phyloP scores from a whole-genome alignment of 2,888 invertebrate genomes.

The Stenoptilia bipunctidactyla region DNA sequence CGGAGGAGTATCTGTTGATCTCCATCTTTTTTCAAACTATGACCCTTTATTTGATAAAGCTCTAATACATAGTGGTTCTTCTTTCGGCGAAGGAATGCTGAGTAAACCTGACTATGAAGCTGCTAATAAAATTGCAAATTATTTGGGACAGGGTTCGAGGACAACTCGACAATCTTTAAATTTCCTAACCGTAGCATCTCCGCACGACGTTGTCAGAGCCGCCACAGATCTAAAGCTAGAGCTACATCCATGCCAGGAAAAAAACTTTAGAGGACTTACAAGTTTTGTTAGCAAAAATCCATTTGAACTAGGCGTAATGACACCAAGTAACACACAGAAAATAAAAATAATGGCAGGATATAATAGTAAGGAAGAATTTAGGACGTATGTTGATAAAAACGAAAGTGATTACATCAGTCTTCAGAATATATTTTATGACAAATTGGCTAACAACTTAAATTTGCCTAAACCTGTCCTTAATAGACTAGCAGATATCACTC shows the following conservation, averaged over 20 bases:
- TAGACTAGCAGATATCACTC: no score
- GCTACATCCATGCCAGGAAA: slow-evolving; percentile 28
- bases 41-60: slow-evolving; percentile 32
- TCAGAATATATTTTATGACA: slow-evolving; percentile 13
- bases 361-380: slow-evolving; percentile 30
- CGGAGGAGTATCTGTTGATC: slow-evolving; percentile 36
- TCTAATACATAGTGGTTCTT: slow-evolving; percentile 36
- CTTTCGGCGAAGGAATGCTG: slow-evolving; percentile 22
- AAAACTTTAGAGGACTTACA: slow-evolving; percentile 19
- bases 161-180: slow-evolving; percentile 23
- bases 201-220: slow-evolving; percentile 26
- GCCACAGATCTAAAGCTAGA: slow-evolving; percentile 17
- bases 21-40: slow-evolving; percentile 29
- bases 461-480: slow-evolving; percentile 16
- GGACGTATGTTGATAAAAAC: slow-evolving; percentile 17
- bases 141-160: slow-evolving; percentile 23
- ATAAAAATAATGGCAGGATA: slow-evolving; percentile 29
- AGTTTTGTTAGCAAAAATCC: slow-evolving; percentile 22
- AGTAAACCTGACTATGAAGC: slow-evolving; percentile 22
- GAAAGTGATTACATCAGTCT: slow-evolving; percentile 18
- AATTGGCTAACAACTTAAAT: slow-evolving; percentile 16
- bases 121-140: slow-evolving; percentile 27
- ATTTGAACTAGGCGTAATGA: slow-evolving; percentile 17
- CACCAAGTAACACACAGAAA: not conserved
- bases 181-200: slow-evolving; percentile 24